phyloP scores from a whole-genome alignment of 2,888 invertebrate genomes.

The Orthonevra nobilis region DNA sequence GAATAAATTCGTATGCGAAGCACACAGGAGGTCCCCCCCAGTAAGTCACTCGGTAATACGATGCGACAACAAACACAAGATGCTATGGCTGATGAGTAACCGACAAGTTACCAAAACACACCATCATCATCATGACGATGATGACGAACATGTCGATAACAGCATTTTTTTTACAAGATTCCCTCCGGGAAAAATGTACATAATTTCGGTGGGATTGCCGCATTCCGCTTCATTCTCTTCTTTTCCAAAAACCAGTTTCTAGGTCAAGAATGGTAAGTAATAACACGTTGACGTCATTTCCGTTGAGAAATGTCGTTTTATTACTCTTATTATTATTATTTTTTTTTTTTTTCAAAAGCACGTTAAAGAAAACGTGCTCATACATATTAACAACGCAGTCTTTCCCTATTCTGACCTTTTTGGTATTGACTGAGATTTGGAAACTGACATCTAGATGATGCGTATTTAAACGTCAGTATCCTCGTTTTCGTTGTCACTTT shows the following conservation, averaged over 20 bases:
- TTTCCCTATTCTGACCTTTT: constrained; percentile 10
- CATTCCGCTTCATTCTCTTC: constrained; percentile 9
- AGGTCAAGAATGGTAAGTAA: constrained; percentile 34
- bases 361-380: not conserved
- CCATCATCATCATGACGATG: constrained; percentile 23
- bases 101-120: constrained; percentile 43
- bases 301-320: constrained; percentile 5
- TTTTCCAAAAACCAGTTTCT: constrained; percentile 47
- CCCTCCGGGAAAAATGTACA: constrained; percentile 32
- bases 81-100: constrained; percentile 26
- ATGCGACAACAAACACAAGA: constrained; percentile 11
- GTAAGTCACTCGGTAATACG: not conserved
- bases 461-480: not conserved
- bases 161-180: constrained; percentile 51
- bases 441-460: not conserved
- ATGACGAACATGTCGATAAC: constrained; percentile 51
- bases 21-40: not conserved
- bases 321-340: no score
- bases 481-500: no score
- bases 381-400: not conserved
- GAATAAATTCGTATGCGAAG: constrained; percentile 35
- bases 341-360: not conserved
- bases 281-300: constrained; percentile 49
- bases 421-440: not conserved
- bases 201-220: constrained; percentile 37